These are phyloP conservation scores for Diadophis punctatus DNA, from an alignment of 2,113 vertebrate genomes.

Conservation along the genomic window DNA sequence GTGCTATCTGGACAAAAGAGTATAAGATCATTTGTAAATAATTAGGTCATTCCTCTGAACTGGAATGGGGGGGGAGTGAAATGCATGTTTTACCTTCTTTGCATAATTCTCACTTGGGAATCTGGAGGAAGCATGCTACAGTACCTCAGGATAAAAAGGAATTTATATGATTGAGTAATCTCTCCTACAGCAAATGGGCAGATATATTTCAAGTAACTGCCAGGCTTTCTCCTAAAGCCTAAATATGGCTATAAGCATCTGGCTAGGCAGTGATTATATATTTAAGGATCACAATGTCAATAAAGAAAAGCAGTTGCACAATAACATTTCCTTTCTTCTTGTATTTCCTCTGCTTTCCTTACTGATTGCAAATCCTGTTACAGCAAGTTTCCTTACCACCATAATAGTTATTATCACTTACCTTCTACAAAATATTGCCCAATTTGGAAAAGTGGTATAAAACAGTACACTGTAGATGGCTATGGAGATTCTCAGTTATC, in stretches of 20 bases:
- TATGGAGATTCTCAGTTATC: too few relatives aligned
- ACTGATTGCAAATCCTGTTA: not conserved
- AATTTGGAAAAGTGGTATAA: not conserved
- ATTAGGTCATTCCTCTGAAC: slow-evolving; percentile 1
- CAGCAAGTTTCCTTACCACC: not conserved
- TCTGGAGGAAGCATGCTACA: not conserved
- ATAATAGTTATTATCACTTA: not conserved
- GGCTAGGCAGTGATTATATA: not conserved
- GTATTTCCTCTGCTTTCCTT: not conserved
- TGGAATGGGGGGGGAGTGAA: not conserved
- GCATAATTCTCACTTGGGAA: not conserved
- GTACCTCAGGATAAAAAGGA: not conserved
- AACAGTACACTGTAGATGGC: not conserved
- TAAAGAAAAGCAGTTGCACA: not conserved
- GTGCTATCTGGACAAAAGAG: not conserved
- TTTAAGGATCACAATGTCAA: not conserved
- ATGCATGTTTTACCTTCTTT: not conserved
- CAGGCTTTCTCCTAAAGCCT: not conserved
- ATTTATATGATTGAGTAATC: not conserved
- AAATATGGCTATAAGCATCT: not conserved
- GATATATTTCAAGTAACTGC: not conserved
- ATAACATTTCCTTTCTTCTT: not conserved
- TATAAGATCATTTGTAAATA: slow-evolving; percentile 27
- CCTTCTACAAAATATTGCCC: not conserved
- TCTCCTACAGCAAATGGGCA: not conserved